Evolutionary conservation across 2,797 vertebrate species (phyloP).

Genomic region (Girardinus metallicus): DNA sequence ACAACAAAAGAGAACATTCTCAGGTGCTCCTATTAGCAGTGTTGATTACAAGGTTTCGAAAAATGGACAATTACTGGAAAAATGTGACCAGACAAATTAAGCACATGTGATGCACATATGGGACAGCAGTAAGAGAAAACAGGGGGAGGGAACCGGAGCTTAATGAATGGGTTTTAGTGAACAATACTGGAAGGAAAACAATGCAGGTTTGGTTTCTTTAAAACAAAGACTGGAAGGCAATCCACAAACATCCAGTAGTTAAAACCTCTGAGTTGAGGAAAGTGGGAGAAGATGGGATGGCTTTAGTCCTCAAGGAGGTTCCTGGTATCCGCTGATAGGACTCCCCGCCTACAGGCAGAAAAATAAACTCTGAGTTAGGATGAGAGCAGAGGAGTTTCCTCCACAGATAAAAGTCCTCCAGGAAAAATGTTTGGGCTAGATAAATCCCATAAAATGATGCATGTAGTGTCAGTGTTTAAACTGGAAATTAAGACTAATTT

Average conservation of each 20-base stretch:
- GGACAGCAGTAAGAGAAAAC: slow-evolving; percentile 5
- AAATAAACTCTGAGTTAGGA: slow-evolving; percentile 59
- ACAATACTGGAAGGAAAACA: slow-evolving; percentile 40
- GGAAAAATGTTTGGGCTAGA: slow-evolving; percentile 20
- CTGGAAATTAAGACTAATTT: neutral
- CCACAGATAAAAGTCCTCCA: slow-evolving; percentile 15
- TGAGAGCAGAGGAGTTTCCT: slow-evolving; percentile 25
- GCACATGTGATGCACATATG: slow-evolving; percentile 58
- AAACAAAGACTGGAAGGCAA: slow-evolving; percentile 42
- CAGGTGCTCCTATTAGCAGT: slow-evolving; percentile 60
- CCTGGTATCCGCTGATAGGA: slow-evolving; percentile 58
- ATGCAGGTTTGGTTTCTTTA: slow-evolving; percentile 10
- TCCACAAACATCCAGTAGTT: slow-evolving; percentile 32
- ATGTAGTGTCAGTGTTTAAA: slow-evolving; percentile 8
- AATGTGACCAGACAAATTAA: slow-evolving; percentile 29
- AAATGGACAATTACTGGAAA: slow-evolving; percentile 55
- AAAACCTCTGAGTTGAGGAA: slow-evolving; percentile 40
- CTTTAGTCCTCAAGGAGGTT: slow-evolving; percentile 74
- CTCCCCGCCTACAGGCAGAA: slow-evolving; percentile 65
- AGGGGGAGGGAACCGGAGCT: slow-evolving; percentile 4
- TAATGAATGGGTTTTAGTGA: slow-evolving; percentile 13
- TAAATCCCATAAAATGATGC: slow-evolving; percentile 7
- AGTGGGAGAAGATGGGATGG: slow-evolving; percentile 47
- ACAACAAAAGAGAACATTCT: slow-evolving; percentile 60
- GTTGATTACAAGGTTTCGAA: slow-evolving; percentile 59